Evolutionary conservation across 2,888 invertebrate genomes (phyloP), one percentile per base, ranked within the genome.

Genomic region (Fragum whitleyi): DNA sequence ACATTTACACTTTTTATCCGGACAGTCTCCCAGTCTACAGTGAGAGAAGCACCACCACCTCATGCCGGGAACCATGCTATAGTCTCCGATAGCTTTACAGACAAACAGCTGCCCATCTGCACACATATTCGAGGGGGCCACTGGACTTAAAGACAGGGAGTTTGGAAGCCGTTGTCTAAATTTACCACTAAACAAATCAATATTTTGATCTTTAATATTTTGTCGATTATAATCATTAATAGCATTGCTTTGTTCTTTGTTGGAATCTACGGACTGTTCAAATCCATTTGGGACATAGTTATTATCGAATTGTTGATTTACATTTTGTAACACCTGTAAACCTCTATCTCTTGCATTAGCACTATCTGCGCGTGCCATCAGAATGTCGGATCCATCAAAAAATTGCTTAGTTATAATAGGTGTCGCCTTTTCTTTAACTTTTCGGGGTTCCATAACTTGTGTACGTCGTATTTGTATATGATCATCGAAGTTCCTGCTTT

Each of bases 41-140:
- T 79, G 79, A 23, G 79, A 77, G 42, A 71, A 83, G 32, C 83
- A 83, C 83, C 83, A 83, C 79, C 79, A 79, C 14, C 70, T 68
- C 83, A 83, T 83, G 26, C 83, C 83, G 0, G 83, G 83, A 19
- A 83, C 69, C 14, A 47, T 36, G 2, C 59, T 62, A 47, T 73
- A 74, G 36, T 72, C 65, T 2, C 79, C 83, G 2, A 77, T 47
- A 7, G 79, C 76, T 36, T 71, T 42, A 29, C 83, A 83, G 9
- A 77, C 71, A 59, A 75, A 78, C 26, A 62, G 19, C 26, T 72
- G 57, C 23, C 59, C 65, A 6, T n/a, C 36, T 32, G 51, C 53
- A 51, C 79, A 79, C 1, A 74, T 53, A 7, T 14, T 36, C 14
- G 55, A 16, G 9, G 65, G 39, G 9, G 62, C 42, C 0, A 55